Percentiles rank a stretch among this genome's conserved stretches.
Evolutionary conservation across 2,888 invertebrate genomes (phyloP).

Genomic region (Terebella lapidaria): DNA sequence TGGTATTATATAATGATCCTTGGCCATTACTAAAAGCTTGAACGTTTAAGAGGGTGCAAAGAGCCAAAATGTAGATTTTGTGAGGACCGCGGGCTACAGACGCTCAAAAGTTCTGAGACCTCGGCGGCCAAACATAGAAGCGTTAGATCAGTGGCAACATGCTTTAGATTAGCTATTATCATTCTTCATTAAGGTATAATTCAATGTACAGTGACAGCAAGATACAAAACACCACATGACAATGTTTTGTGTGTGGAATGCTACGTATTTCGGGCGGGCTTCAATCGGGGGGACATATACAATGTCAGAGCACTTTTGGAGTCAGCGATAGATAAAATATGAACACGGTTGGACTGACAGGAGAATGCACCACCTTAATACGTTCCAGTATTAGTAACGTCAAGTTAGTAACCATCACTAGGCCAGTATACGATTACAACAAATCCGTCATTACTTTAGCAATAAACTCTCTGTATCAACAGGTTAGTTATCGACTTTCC

Average conservation of each 20-base stretch:
- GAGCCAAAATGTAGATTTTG: no score
- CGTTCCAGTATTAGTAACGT: conserved; percentile 6
- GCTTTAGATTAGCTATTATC: neutral
- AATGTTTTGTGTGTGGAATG: no score
- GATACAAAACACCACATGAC: neutral
- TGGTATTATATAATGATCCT: neutral
- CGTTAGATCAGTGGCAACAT: neutral
- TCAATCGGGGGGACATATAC: no score
- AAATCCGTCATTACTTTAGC: neutral
- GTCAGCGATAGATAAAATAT: neutral
- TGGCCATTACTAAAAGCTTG: neutral
- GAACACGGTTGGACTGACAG: neutral
- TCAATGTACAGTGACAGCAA: no score
- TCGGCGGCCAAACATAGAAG: neutral
- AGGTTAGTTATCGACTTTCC: neutral
- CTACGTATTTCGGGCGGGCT: no score
- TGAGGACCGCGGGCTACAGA: neutral
- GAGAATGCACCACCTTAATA: conserved; percentile 3
- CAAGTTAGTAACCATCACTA: conserved; percentile 4
- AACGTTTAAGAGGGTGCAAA: neutral
- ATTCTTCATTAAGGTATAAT: no score
- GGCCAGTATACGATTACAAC: neutral
- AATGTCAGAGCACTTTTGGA: no score
- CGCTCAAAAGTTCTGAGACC: no score
- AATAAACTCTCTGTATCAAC: neutral